Evolutionary conservation across 2,888 invertebrate species (phyloP).

Genomic region (Cosmia pyralina): DNA sequence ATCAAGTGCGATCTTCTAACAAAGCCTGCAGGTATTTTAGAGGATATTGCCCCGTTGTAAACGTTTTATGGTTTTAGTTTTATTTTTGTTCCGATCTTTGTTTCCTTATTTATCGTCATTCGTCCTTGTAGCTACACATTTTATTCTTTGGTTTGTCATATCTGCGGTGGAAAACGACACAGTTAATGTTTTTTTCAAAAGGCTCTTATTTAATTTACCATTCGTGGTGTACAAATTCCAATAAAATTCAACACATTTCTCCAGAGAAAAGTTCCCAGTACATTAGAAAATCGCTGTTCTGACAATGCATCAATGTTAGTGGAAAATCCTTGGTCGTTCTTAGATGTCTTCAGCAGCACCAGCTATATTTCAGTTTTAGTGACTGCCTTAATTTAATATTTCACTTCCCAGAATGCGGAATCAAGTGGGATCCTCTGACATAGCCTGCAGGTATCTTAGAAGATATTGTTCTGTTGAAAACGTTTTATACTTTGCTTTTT

Average conservation of each 20-base stretch:
- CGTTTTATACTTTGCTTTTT: slow-evolving; percentile 1
- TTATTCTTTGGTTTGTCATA: neutral
- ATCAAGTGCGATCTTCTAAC: slow-evolving; percentile 10
- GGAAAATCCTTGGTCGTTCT: neutral
- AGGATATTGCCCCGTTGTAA: slow-evolving; percentile 9
- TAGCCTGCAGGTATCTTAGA: slow-evolving; percentile 20
- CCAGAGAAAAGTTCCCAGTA: neutral
- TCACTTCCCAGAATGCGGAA: slow-evolving; percentile 30
- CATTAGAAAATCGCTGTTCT: neutral
- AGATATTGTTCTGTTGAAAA: slow-evolving; percentile 14
- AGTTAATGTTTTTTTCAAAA: neutral
- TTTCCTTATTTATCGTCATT: neutral
- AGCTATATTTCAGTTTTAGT: slow-evolving; percentile 32
- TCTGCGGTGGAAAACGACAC: neutral
- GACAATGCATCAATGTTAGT: slow-evolving; percentile 4
- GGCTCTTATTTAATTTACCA: neutral
- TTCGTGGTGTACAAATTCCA: neutral
- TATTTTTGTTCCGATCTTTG: neutral
- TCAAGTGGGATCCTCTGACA: slow-evolving; percentile 12
- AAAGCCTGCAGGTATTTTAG: slow-evolving; percentile 20
- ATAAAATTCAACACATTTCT: neutral
- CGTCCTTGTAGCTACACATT: neutral
- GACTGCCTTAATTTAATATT: slow-evolving; percentile 41
- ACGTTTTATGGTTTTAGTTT: neutral
- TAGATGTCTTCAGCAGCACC: slow-evolving; percentile 5